Conservation (phyloP, 2,113 vertebrate species). For the Hemiscyllium ocellatum region DNA sequence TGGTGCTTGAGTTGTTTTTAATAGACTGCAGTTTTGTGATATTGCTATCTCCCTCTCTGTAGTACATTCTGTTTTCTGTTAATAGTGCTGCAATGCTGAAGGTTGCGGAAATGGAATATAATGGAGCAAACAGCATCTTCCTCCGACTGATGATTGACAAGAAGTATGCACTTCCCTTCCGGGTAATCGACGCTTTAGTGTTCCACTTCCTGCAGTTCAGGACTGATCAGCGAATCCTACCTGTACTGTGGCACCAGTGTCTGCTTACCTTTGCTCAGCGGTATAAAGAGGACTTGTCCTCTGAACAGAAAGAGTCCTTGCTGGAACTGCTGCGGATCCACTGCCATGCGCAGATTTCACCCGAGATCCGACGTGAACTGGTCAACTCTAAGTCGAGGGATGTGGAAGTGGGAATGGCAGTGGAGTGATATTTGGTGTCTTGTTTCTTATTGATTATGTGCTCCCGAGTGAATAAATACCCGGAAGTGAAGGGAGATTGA, state of each 20-base stretch:
- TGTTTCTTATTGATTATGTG: too few species aligned
- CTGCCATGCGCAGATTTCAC: conserved; percentile 69
- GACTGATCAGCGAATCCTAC: conserved; percentile 69
- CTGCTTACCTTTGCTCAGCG: conserved; percentile 84
- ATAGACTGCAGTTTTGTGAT: neutral
- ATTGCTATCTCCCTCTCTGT: neutral
- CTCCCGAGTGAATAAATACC: neutral
- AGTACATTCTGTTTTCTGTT: neutral
- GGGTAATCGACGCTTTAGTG: conserved; percentile 88
- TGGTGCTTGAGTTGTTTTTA: neutral
- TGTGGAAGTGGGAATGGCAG: conserved; percentile 59
- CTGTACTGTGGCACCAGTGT: conserved; percentile 95
- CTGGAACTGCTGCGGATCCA: conserved; percentile 83
- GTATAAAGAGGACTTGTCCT: conserved; percentile 87
- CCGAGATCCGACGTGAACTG: conserved; percentile 80
- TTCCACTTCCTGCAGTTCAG: conserved; percentile 92
- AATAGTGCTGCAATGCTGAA: conserved; percentile 89
- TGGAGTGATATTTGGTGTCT: conserved; percentile 49
- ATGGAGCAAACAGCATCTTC: conserved; percentile 93
- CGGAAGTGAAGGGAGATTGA: neutral
- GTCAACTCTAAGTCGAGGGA: conserved; percentile 72
- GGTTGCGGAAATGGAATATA: conserved; percentile 92
- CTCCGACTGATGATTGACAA: conserved; percentile 89
- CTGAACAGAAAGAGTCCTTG: conserved; percentile 80
- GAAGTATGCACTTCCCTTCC: conserved; percentile 94